These are phyloP conservation scores for Heliconius cydno DNA, from an alignment of 2,888 invertebrate species.

Conservation along the genomic window DNA sequence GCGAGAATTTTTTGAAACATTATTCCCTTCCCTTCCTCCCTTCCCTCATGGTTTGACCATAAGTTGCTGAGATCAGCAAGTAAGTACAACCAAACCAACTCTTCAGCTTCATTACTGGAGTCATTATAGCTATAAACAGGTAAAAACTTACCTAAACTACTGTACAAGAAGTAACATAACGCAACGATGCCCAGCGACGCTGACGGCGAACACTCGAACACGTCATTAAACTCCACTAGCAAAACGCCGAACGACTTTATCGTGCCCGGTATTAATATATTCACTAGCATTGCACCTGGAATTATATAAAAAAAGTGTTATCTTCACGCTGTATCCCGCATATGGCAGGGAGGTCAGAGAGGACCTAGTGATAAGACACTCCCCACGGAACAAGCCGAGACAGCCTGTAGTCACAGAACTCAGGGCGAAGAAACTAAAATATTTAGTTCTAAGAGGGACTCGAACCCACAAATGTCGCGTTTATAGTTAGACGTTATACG, in stretches of 20 bases:
- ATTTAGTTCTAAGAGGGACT: too few relatives aligned
- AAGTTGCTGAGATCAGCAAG: not conserved
- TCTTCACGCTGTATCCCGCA: not conserved
- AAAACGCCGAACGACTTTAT: conserved; percentile 95
- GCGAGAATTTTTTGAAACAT: too few relatives aligned
- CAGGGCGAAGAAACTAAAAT: too few relatives aligned
- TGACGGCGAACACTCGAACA: conserved; percentile 88
- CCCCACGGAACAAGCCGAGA: too few relatives aligned
- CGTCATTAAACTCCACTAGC: conserved; percentile 91
- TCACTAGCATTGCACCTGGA: conserved; percentile 90
- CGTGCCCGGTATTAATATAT: conserved; percentile 93
- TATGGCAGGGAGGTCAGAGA: not conserved
- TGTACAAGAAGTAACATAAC: conserved; percentile 93
- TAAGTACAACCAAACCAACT: too few relatives aligned
- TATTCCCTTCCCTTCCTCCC: too few relatives aligned
- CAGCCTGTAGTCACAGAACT: too few relatives aligned
- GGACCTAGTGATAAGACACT: not conserved
- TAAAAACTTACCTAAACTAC: conserved; percentile 89
- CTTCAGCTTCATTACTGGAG: too few relatives aligned
- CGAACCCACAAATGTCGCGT: too few relatives aligned
- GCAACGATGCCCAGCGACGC: conserved; percentile 94
- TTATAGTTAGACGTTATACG: too few relatives aligned
- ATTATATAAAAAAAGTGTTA: conserved; percentile 50
- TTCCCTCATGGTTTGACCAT: too few relatives aligned
- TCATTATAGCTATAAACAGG: too few relatives aligned